Evolutionary conservation across 2,797 vertebrate genomes (phyloP), one percentile per base, ranked within the genome.

Genomic region (Phataginus tricuspis): DNA sequence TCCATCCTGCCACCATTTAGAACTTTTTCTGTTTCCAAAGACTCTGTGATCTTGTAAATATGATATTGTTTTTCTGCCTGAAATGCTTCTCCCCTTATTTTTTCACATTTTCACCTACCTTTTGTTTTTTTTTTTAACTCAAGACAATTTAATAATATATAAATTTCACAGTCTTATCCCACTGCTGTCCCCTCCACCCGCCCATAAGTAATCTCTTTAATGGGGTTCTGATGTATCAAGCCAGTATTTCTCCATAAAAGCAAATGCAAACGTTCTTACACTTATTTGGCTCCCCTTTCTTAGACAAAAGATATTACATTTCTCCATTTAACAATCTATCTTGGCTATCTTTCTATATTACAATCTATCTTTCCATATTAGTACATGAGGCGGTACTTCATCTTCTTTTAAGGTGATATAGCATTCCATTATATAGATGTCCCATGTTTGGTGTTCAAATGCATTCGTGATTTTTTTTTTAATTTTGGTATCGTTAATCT

Each of bases 401-500:
- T 85, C 4, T 4, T 45, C 68, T 94, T 89, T 71, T 51, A 68
- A 92, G 42, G 37, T 57, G 29, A 42, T 34, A n/a, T 0, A 69
- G 0, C 61, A 78, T 57, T 93, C 45, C 9, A 27, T 93, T 83
- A 25, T 86, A 39, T 57, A 49, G 63, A 21, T 27, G 21, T 31
- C 25, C 12, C 27, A 34, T 55, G 39, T 49, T 88, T 80, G 11
- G 4, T 69, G 91, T 91, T 59, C 39, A 59, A 85, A 77, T 57
- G 29, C 68, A 45, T 86, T 61, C 63, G 53, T 92, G 31, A n/a
- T 69, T 91, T 91, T 83, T 82, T n/a, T n/a, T n/a, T n/a, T n/a
- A n/a, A n/a, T n/a, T n/a, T n/a, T n/a, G n/a, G n/a, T n/a, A n/a
- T n/a, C n/a, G n/a, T n/a, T n/a, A n/a, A n/a, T n/a, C n/a, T n/a